These are phyloP conservation scores for Eucidaris tribuloides DNA, from an alignment of 35 echinoderm and acorn worm species.

Conservation along the genomic window DNA sequence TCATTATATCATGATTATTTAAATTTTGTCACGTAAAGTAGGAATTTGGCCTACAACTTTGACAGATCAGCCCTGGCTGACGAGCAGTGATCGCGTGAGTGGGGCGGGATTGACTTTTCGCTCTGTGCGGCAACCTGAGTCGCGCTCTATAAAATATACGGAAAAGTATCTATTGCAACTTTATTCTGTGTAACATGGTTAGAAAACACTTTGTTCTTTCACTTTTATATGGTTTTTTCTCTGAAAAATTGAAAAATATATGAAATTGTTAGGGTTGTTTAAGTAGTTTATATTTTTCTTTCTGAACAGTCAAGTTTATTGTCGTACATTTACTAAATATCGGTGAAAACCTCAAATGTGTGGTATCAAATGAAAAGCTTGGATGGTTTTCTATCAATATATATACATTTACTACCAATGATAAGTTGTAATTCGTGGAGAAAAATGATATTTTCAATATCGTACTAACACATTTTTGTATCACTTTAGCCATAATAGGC, in stretches of 20 bases:
- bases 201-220: no score
- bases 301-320: background rate
- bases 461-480: constrained; percentile 6
- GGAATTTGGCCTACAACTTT: no score
- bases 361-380: constrained; percentile 11
- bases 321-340: background rate
- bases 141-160: no score
- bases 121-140: no score
- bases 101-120: no score
- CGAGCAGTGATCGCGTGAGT: no score
- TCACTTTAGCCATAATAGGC: background rate
- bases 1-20: no score
- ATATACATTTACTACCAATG: background rate
- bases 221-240: no score
- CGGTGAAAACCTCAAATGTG: background rate
- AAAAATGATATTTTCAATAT: constrained; percentile 2
- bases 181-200: no score
- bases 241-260: constrained; percentile 1
- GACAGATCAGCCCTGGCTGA: no score
- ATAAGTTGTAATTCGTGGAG: background rate
- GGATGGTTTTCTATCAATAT: background rate
- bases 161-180: no score
- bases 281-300: background rate
- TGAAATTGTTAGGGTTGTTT: background rate
- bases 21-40: no score